Evolutionary conservation across 2,797 vertebrate species (phyloP).

Genomic region (Pteronotus mesoamericanus): DNA sequence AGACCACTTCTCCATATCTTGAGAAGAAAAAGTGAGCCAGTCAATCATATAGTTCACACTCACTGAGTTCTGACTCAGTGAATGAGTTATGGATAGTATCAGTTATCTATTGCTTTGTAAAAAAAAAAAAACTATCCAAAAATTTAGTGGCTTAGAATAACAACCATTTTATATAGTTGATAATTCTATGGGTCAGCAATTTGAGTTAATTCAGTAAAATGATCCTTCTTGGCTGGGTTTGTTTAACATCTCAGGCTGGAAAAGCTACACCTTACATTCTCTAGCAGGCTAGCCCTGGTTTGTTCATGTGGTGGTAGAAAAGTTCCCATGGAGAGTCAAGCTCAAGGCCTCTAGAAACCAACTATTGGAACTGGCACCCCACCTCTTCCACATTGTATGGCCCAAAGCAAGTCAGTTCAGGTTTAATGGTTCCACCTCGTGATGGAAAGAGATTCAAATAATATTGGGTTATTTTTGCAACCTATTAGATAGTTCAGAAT

Average conservation of each 20-base stretch:
- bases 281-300: neutral
- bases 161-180: neutral
- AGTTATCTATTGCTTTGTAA: constrained; percentile 25
- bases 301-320: neutral
- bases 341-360: neutral
- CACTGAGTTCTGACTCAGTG: neutral
- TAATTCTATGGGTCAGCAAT: neutral
- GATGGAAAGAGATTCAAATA: neutral
- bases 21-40: neutral
- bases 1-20: neutral
- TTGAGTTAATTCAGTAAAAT: neutral
- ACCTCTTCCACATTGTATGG: neutral
- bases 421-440: neutral
- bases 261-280: neutral
- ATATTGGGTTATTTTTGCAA: neutral
- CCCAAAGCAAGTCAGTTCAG: neutral
- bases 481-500: neutral
- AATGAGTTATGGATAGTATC: neutral
- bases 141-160: constrained; percentile 4
- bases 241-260: neutral
- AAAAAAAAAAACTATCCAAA: neutral
- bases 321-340: neutral
- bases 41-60: neutral
- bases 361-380: neutral
- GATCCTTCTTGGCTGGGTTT: neutral